Evolutionary conservation across 2,113 vertebrate species (phyloP).

Genomic region (Peromyscus californicus): DNA sequence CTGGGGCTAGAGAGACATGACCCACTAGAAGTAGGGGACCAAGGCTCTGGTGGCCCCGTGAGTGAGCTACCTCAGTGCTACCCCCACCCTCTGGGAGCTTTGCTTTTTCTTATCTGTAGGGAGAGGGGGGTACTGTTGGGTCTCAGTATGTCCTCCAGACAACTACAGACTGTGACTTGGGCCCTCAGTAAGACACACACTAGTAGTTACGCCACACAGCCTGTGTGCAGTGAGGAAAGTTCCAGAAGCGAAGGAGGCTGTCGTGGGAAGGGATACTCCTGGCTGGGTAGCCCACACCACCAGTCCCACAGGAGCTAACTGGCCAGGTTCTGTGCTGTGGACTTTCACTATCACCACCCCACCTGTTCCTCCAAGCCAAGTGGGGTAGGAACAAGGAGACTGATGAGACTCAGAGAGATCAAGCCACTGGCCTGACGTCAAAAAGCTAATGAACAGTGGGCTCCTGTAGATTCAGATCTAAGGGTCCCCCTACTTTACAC

Average conservation of each 20-base stretch:
- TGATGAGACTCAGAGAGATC: not conserved
- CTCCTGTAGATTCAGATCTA: not conserved
- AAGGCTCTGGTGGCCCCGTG: not conserved
- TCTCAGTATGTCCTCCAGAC: not conserved
- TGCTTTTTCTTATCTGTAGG: not conserved
- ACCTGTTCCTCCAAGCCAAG: too few relatives aligned
- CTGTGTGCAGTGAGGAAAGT: accelerated
- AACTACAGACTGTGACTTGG: not conserved
- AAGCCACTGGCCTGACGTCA: not conserved
- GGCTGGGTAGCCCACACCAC: not conserved
- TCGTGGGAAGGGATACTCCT: not conserved
- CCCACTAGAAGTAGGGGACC: not conserved
- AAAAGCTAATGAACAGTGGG: not conserved
- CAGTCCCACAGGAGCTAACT: not conserved
- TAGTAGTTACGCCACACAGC: not conserved
- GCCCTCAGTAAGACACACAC: not conserved
- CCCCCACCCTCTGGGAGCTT: not conserved
- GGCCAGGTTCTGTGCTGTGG: not conserved
- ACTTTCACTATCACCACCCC: not conserved
- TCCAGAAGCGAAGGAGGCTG: not conserved
- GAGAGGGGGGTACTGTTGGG: not conserved
- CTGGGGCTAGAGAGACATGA: not conserved
- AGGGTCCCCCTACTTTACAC: accelerated
- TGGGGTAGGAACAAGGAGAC: not conserved
- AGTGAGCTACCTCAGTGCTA: too few relatives aligned